Evolutionary conservation across 30 jellyfish, hydroid and myxozoan genomes (phyloP), one percentile per base, ranked within the genome.

Genomic region (Aurelia sp.): DNA sequence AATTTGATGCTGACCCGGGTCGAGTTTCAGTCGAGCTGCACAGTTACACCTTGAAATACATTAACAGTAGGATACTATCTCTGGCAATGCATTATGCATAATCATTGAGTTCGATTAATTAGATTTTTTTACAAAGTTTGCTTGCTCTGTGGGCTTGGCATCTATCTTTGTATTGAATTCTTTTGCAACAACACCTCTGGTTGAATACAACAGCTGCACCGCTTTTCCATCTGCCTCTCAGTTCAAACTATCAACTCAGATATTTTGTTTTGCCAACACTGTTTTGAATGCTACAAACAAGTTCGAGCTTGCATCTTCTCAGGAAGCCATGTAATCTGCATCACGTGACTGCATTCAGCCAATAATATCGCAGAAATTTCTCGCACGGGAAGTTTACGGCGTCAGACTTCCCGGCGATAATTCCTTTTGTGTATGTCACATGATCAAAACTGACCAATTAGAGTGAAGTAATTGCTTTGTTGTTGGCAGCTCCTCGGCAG

Each of bases 221-320:
- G n/a, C 59, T 27, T 27, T 31, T 78, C 50, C 89, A 78, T 78
- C 89, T 78, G 89, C 79, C 61, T 66, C 33, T 22, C 77, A 21
- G 61, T 78, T 78, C 52, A 78, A 58, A 41, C 55, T 78, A 37
- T 19, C 73, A 35, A 63, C 66, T 11, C 78, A 44, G 21, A 53
- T 31, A 41, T 60, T 30, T 64, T 50, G 71, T 62, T 58, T 76
- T 76, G 70, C 75, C 75, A 50, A 19, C 77, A 47, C 55, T 62
- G 58, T 69, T 51, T 74, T 61, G 77, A 78, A 61, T 78, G 89
- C 89, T 78, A 78, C 79, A 78, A 74, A 78, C 89, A 78, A 78
- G 89, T 69, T 66, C 79, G 18, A 69, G 79, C 79, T 69, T 69
- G 79, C 44, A 27, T 69, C 79, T 27, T 33, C 62, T 40, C 20